A percentile compares a stretch with the other conserved stretches of the same genome.
Evolutionary conservation across 2,797 vertebrate species (phyloP).

Genomic region (Fistularia tabacaria): DNA sequence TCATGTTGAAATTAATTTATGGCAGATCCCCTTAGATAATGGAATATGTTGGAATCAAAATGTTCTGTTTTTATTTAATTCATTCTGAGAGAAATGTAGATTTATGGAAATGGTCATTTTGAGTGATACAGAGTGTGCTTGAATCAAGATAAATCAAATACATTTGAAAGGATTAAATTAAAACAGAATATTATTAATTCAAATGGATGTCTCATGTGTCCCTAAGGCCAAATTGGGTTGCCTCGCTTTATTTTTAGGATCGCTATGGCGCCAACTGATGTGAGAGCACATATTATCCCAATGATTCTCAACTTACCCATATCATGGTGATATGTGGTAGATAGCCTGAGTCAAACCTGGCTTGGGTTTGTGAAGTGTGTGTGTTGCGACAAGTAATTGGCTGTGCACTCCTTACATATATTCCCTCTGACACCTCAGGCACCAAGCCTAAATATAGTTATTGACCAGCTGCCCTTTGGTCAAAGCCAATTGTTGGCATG

Average conservation of each 20-base stretch:
- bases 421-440: conserved; percentile 58
- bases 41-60: no score
- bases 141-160: conserved; percentile 1
- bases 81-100: no score
- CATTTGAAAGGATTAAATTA: no score
- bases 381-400: conserved; percentile 41
- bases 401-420: conserved; percentile 56
- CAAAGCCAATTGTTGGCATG: conserved; percentile 46
- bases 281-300: conserved; percentile 40
- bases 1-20: no score
- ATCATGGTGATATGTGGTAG: conserved; percentile 9
- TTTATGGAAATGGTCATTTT: no score
- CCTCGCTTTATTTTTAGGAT: conserved; percentile 30
- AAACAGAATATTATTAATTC: no score
- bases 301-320: conserved; percentile 46
- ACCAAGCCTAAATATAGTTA: conserved; percentile 72
- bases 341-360: no score
- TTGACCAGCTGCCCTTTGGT: conserved; percentile 28
- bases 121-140: no score
- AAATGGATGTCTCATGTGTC: conserved; percentile 20
- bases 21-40: no score
- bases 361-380: conserved; percentile 35
- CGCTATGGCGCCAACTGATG: conserved; percentile 48
- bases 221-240: conserved; percentile 51
- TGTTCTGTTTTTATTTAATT: no score